Evolutionary conservation across 2,888 invertebrate species (phyloP).

Genomic region (Andricus quercusramuli): DNA sequence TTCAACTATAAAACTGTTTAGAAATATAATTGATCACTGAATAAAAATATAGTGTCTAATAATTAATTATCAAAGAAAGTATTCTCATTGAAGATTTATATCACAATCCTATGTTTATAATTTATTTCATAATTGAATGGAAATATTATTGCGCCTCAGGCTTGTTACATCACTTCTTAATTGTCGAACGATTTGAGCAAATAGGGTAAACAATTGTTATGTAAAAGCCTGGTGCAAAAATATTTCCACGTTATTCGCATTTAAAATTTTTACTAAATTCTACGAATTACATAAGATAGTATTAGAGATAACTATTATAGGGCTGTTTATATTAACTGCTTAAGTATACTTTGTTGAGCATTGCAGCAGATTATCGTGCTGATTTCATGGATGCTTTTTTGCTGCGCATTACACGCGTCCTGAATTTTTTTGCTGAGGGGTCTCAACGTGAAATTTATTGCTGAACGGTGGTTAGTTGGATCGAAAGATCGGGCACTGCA

Average conservation of each 20-base stretch:
- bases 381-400: constrained; percentile 19
- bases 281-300: constrained; percentile 1
- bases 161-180: not conserved
- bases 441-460: constrained; percentile 10
- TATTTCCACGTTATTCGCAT: not conserved
- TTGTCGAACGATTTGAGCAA: not conserved
- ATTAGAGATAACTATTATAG: not conserved
- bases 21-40: too few species aligned
- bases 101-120: not conserved
- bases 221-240: not conserved
- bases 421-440: not conserved
- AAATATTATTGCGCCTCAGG: not conserved
- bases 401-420: not conserved
- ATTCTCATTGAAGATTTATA: not conserved
- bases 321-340: not conserved
- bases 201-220: too few species aligned
- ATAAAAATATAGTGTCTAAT: too few species aligned
- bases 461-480: not conserved
- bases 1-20: too few species aligned
- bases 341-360: not conserved
- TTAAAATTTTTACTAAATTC: not conserved
- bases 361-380: not conserved
- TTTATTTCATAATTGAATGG: too few species aligned
- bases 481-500: not conserved
- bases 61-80: too few species aligned